phyloP scores from a whole-genome alignment of 92 coral and sea anemone species.

The Parazoanthus atlanticus region DNA sequence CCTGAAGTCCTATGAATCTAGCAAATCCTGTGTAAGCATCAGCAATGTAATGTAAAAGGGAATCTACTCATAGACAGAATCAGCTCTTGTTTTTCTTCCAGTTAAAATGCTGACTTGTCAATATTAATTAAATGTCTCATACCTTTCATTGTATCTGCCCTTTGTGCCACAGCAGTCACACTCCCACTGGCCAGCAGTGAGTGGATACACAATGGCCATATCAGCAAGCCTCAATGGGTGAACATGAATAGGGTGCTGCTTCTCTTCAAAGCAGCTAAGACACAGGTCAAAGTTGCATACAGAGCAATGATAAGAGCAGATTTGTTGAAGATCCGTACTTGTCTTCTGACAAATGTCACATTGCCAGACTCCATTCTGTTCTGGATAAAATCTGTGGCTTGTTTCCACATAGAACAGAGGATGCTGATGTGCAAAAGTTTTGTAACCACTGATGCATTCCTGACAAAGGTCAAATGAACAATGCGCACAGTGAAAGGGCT shows the following conservation, averaged over 20 bases:
- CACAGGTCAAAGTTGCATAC: conserved; percentile 79
- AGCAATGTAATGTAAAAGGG: too few species aligned
- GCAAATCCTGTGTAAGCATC: too few species aligned
- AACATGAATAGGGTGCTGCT: conserved; percentile 71
- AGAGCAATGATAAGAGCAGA: conserved; percentile 63
- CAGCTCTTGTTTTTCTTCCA: too few species aligned
- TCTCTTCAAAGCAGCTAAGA: conserved; percentile 56
- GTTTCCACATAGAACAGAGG: conserved; percentile 54
- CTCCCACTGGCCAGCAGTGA: conserved; percentile 75
- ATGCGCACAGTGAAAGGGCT: conserved; percentile 67
- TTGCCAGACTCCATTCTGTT: conserved; percentile 61
- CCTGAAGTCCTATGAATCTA: too few species aligned
- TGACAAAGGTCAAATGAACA: conserved; percentile 78
- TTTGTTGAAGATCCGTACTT: conserved; percentile 53
- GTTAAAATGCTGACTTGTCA: too few species aligned
- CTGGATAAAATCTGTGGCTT: conserved; percentile 51
- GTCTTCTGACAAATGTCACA: conserved; percentile 70
- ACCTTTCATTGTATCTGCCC: conserved; percentile 81
- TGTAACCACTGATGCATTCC: conserved; percentile 44
- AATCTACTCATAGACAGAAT: too few species aligned
- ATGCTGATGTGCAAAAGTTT: conserved; percentile 60
- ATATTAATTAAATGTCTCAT: neutral
- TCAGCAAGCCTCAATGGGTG: conserved; percentile 71
- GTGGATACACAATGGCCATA: conserved; percentile 63
- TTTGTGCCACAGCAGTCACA: conserved; percentile 82